Conservation (phyloP, 2,113 vertebrate genomes). For the Xiphophorus maculatus region DNA sequence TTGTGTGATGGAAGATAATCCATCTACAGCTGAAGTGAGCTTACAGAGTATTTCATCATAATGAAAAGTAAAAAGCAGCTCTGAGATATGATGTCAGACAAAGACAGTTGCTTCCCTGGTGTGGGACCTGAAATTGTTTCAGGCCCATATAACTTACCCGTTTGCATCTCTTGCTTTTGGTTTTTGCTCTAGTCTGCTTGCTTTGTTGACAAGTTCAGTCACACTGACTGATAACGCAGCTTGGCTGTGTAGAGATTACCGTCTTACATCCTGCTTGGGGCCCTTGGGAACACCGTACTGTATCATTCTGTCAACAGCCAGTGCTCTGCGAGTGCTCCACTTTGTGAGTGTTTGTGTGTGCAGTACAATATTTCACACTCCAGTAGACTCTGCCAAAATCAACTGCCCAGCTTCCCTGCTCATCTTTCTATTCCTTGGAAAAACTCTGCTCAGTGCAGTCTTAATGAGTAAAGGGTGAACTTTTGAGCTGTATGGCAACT, state of each 20-base stretch:
- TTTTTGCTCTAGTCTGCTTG: slow-evolving; percentile 48
- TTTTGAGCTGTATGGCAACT: slow-evolving; percentile 42
- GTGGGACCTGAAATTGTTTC: slow-evolving; percentile 32
- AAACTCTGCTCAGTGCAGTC: slow-evolving; percentile 20
- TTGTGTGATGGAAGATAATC: neutral
- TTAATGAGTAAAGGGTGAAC: slow-evolving; percentile 47
- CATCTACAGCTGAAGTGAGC: neutral
- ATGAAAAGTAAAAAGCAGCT: neutral
- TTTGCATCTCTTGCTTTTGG: slow-evolving; percentile 48
- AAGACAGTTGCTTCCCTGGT: neutral
- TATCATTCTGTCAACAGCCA: slow-evolving; percentile 78
- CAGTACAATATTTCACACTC: slow-evolving; percentile 70
- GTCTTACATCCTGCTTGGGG: slow-evolving; percentile 58
- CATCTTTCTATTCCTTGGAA: slow-evolving; percentile 45
- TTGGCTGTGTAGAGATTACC: slow-evolving; percentile 67
- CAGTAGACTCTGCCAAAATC: slow-evolving; percentile 70
- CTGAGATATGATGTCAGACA: neutral
- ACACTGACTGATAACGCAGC: slow-evolving; percentile 71
- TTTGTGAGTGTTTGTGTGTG: slow-evolving; percentile 58
- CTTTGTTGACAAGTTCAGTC: slow-evolving; percentile 65
- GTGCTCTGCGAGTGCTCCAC: slow-evolving; percentile 50
- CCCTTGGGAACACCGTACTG: slow-evolving; percentile 73
- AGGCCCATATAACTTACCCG: slow-evolving; percentile 38
- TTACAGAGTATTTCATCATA: neutral
- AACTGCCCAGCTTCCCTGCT: slow-evolving; percentile 68